Evolutionary conservation across 2,797 vertebrate genomes (phyloP), one percentile per base, ranked within the genome.

Genomic region (Echiichthys vipera): DNA sequence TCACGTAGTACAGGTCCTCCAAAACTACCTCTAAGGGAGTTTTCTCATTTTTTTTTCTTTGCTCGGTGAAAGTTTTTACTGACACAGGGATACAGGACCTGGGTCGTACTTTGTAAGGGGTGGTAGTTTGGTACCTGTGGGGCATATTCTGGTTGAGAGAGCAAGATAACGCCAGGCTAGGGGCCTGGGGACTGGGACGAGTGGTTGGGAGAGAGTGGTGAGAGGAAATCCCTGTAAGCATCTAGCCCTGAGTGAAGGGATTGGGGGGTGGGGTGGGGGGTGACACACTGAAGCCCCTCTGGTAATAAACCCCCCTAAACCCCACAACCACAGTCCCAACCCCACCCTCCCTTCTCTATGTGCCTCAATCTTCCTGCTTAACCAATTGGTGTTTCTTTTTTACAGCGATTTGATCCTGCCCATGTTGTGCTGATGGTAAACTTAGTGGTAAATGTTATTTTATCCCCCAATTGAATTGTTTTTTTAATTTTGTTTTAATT

Each of bases 401-500:
- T 99, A 98, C 98, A 99, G 98, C 96, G 91, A 97, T 98, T 96
- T 99, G 97, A 98, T 96, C 97, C 97, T 96, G 98, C 96, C 97
- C 96, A 98, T 99, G 97, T 99, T 99, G 98, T 99, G 98, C 97
- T 99, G 98, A 98, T 99, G 98, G 98, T 99, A 99, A 99, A 98
- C 97, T 99, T 98, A 98, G 97, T 99, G 98, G 98, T 99, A 99
- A 99, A 98, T 98, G 95, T 97, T 98, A 94, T 96, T 96, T 96
- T 98, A 97, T 93, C 93, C 97, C 98, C 97, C 96, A 97, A 98
- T 97, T 98, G 96, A 98, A 96, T 95, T 96, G 95, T 96, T 93
- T 86, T 84, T 85, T 67, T 81, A 92, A 69, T 90, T 95, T 95
- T 94, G 85, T 96, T 96, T 96, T 94, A 90, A 93, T 95, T 96